Conservation (phyloP, 2,888 invertebrate genomes). For the Petrolisthes manimaculis region DNA sequence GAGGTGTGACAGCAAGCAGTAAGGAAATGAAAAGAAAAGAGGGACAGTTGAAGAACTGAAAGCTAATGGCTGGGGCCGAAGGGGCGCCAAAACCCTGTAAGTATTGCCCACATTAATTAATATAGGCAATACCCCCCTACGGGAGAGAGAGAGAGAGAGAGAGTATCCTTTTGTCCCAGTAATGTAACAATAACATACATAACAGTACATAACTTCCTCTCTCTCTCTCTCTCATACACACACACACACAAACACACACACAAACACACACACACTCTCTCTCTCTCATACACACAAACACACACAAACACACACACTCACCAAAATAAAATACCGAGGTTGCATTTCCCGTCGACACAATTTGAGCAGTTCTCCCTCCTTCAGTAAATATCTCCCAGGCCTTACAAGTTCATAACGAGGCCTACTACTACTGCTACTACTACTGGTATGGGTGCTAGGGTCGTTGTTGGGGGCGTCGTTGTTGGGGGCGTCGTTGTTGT, state of each 20-base stretch:
- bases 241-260: background rate
- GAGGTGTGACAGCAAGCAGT: too few species aligned
- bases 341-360: constrained; percentile 77
- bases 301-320: constrained; percentile 56
- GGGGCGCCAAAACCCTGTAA: too few species aligned
- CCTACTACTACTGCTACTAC: constrained; percentile 9
- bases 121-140: too few species aligned
- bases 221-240: background rate
- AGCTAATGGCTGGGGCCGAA: too few species aligned
- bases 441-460: background rate
- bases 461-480: background rate
- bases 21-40: too few species aligned
- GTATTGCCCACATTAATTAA: too few species aligned
- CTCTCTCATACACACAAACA: background rate
- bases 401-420: constrained; percentile 38
- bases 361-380: constrained; percentile 77
- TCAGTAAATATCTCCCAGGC: constrained; percentile 72
- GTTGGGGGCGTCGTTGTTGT: constrained; percentile 1
- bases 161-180: background rate
- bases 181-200: too few species aligned
- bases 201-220: background rate
- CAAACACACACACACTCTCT: background rate
- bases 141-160: too few species aligned
- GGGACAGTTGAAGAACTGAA: too few species aligned
- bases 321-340: constrained; percentile 73